Evolutionary conservation across 2,888 invertebrate genomes (phyloP).

Genomic region (Hemaris fuciformis): DNA sequence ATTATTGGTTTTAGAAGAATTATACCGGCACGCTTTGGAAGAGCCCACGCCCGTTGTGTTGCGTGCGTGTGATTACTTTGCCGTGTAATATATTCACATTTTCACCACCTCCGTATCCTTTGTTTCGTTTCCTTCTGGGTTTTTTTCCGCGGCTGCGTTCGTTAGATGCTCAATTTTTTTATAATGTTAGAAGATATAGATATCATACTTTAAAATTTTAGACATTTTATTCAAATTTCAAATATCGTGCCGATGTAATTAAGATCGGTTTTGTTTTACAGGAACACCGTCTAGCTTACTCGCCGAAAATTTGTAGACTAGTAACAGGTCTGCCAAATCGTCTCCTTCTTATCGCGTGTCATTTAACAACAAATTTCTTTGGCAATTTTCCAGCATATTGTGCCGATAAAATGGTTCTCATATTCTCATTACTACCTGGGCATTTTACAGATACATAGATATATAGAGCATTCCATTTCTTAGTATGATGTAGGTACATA

Average conservation of each 20-base stretch:
- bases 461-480: not conserved
- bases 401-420: slow-evolving; percentile 34
- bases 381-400: slow-evolving; percentile 47
- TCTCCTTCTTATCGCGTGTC: slow-evolving; percentile 42
- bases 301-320: not conserved
- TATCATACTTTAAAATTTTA: no score
- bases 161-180: not conserved
- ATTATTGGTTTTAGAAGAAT: slow-evolving; percentile 74
- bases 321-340: slow-evolving; percentile 41
- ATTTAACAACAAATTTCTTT: slow-evolving; percentile 47
- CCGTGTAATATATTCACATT: slow-evolving; percentile 78
- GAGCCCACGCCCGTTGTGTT: slow-evolving; percentile 59
- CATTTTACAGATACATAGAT: not conserved
- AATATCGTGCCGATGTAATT: no score
- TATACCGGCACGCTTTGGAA: slow-evolving; percentile 55
- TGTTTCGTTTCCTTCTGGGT: slow-evolving; percentile 63
- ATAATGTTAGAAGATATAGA: not conserved
- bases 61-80: slow-evolving; percentile 78
- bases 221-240: no score
- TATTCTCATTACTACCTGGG: not conserved
- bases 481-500: not conserved
- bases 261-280: not conserved
- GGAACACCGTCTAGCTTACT: not conserved
- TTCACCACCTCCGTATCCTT: slow-evolving; percentile 76
- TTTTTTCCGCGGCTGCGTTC: slow-evolving; percentile 14